These are phyloP conservation scores for Uropetala carovei DNA, from an alignment of 2,888 invertebrate species.

Conservation along the genomic window DNA sequence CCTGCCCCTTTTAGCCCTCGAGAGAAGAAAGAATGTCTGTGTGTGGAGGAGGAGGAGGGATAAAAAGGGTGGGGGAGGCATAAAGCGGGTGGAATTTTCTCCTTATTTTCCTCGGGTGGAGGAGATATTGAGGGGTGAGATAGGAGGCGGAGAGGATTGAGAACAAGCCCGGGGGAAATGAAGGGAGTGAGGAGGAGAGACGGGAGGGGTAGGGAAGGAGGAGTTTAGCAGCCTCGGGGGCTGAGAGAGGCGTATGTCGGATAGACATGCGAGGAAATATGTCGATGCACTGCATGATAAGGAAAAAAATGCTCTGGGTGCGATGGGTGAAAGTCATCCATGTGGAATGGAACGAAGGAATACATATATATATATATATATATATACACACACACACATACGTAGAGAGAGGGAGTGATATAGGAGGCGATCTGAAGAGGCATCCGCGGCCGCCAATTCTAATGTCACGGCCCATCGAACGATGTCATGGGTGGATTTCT, in stretches of 20 bases:
- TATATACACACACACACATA: too few species aligned
- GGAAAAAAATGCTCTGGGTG: neutral
- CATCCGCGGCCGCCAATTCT: neutral
- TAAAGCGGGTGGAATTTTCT: neutral
- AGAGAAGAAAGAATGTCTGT: neutral
- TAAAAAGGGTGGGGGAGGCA: too few species aligned
- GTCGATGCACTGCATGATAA: constrained; percentile 33
- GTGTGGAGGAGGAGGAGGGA: too few species aligned
- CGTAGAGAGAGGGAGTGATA: neutral
- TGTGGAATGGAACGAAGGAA: neutral
- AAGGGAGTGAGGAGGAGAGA: neutral
- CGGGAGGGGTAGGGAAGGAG: neutral
- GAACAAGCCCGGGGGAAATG: neutral
- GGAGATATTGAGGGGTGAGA: neutral
- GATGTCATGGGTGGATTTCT: neutral
- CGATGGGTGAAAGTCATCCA: neutral
- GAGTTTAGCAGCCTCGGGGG: neutral
- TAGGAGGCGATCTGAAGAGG: neutral
- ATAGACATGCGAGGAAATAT: constrained; percentile 38
- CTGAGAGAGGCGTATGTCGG: neutral
- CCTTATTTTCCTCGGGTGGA: neutral
- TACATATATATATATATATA: neutral
- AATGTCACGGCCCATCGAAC: neutral
- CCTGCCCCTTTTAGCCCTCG: neutral
- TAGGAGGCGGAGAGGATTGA: too few species aligned